Percentiles rank a stretch among this genome's conserved stretches.
Conservation (phyloP, 2,113 vertebrate genomes). For the Garra rufa region DNA sequence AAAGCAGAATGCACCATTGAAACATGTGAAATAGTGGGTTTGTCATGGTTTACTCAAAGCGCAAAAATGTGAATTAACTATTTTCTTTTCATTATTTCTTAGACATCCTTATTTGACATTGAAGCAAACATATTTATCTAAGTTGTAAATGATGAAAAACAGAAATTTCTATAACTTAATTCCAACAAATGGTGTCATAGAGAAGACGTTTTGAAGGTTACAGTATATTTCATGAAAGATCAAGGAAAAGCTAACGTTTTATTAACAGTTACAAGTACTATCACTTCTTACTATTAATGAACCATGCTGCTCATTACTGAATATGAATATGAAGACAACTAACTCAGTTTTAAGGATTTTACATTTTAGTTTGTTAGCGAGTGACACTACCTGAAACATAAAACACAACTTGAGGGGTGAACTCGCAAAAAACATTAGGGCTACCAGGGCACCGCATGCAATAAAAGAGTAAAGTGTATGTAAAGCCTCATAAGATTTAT, state of each 20-base stretch:
- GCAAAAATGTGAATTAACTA: neutral
- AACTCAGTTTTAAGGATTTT: neutral
- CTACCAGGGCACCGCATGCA: neutral
- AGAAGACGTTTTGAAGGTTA: neutral
- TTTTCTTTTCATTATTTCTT: neutral
- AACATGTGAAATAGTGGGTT: neutral
- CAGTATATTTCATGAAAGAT: neutral
- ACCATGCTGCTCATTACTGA: neutral
- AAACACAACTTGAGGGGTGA: no score
- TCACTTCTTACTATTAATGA: neutral
- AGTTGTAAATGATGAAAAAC: neutral
- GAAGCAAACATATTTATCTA: neutral
- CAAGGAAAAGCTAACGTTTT: neutral
- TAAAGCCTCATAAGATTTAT: constrained; percentile 50
- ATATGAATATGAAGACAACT: no score
- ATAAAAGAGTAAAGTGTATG: constrained; percentile 26
- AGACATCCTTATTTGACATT: neutral
- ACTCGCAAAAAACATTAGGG: neutral
- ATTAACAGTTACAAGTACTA: neutral
- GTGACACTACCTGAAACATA: no score
- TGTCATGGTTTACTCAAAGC: neutral
- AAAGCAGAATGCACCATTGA: neutral
- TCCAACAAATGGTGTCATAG: neutral
- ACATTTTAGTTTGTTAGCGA: no score
- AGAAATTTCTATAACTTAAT: neutral